Evolutionary conservation across 92 coral and sea anemone genomes (phyloP), one percentile per base, ranked within the genome.

Genomic region (Zoanthus sociatus): DNA sequence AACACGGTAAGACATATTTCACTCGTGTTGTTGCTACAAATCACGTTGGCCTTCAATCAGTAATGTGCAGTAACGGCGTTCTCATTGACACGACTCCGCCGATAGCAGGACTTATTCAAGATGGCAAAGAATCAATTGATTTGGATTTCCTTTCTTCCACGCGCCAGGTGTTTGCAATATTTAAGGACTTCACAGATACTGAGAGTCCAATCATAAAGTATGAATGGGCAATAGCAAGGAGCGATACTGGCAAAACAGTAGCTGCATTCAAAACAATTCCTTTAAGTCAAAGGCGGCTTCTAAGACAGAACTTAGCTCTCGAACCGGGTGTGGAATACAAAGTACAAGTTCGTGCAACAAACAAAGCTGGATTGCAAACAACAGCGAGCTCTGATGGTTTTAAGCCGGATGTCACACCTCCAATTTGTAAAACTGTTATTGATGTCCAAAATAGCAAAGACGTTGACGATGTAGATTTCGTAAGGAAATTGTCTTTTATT

Each of bases 31-130:
- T 88, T 70, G 90, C 91, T 32, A 90, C 92, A 78, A 94, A 96
- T 76, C 87, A 78, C 17, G n/a, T 95, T 82, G 99, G 98, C 17
- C 79, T 96, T 47, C 86, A 92, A 56, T 91, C 97, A 33, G 92
- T 96, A 0, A 94, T 95, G 95, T 96, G 99, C 42, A 95, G 99
- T 70, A 86, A 96, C 88, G 99, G 99, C 26, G 76, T 96, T 56
- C 71, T 84, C 51, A 86, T 96, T 50, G 99, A 96, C 79, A 96
- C 93, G 10, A 95, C 98, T 2, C 98, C 96, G 6, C 99, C 99
- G 3, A 13, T 89, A 32, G 86, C 97, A 30, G 95, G 96, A 8
- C 63, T 79, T 50, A 79, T 94, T 18, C 90, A 77, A 63, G 98
- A 90, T 73, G 98, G 98, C 14, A 88, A 88, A 5, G 95, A 91